Conservation (phyloP, 2,113 vertebrate genomes). For the Paratilapia polleni region DNA sequence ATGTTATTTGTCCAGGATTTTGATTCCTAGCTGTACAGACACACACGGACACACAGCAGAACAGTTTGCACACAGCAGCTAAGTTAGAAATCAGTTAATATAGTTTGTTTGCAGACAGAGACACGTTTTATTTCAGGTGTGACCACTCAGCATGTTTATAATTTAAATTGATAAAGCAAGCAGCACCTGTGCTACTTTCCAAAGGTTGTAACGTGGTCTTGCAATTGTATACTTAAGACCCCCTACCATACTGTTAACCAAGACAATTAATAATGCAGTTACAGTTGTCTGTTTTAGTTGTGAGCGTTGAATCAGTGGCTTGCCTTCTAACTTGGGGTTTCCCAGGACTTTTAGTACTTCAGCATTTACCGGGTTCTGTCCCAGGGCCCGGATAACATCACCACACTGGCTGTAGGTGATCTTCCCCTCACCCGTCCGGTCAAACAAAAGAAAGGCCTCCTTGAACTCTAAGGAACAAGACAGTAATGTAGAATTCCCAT, state of each 20-base stretch:
- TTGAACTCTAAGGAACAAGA: conserved; percentile 85
- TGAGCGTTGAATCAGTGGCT: background rate
- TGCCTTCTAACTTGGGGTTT: conserved; percentile 90
- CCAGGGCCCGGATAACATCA: conserved; percentile 91
- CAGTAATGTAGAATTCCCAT: background rate
- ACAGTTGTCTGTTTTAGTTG: background rate
- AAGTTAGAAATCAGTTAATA: background rate
- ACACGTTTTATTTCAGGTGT: background rate
- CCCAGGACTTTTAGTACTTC: conserved; percentile 93
- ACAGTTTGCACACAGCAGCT: background rate
- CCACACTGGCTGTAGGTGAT: conserved; percentile 91
- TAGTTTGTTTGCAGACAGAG: background rate
- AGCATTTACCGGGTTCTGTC: conserved; percentile 93
- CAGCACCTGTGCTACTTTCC: background rate
- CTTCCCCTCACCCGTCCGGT: conserved; percentile 89
- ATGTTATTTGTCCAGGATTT: background rate
- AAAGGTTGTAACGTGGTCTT: background rate
- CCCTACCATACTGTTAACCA: background rate
- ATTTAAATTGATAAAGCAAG: background rate
- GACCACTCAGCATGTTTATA: background rate
- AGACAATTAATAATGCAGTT: background rate
- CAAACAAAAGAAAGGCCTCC: conserved; percentile 91
- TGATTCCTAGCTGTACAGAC: no score
- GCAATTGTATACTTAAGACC: background rate
- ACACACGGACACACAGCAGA: background rate